phyloP scores from a whole-genome alignment of 2,113 vertebrate genomes.

The Speoplatyrhinus poulsoni region DNA sequence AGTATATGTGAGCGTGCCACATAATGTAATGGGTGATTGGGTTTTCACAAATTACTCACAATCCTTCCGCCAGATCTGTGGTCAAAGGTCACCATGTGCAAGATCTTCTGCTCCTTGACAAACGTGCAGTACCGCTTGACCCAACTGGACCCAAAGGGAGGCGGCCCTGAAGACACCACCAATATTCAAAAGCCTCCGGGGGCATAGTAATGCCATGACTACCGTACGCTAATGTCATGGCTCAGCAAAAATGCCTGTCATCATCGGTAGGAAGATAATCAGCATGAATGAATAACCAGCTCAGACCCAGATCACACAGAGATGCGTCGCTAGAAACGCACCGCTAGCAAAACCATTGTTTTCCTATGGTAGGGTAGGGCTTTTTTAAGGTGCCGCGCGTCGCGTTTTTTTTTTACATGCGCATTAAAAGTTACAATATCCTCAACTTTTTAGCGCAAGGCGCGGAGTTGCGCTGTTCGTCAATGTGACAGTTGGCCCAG shows the following conservation, averaged over 20 bases:
- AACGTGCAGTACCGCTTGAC: slow-evolving; percentile 96
- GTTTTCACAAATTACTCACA: slow-evolving; percentile 76
- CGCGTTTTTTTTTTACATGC: too few relatives aligned
- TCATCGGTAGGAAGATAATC: neutral
- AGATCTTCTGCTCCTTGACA: slow-evolving; percentile 91
- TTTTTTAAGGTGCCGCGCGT: too few relatives aligned
- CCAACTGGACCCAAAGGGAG: slow-evolving; percentile 97
- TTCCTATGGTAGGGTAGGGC: too few relatives aligned
- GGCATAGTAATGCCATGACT: neutral
- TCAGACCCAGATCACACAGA: too few relatives aligned
- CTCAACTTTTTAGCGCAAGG: too few relatives aligned
- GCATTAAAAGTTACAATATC: too few relatives aligned
- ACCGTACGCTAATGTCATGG: neutral
- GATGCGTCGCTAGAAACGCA: too few relatives aligned
- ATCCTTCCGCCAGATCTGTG: slow-evolving; percentile 92
- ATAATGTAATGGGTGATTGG: neutral
- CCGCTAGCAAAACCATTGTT: too few relatives aligned
- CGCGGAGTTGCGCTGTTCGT: too few relatives aligned
- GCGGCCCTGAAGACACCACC: slow-evolving; percentile 79
- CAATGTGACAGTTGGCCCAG: too few relatives aligned
- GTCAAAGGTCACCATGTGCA: slow-evolving; percentile 94
- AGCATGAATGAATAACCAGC: neutral
- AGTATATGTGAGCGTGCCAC: neutral
- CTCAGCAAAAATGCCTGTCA: neutral
- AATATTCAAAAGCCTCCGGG: neutral